Evolutionary conservation across 2,113 vertebrate genomes (phyloP).

Genomic region (Ammodramus savannarum): DNA sequence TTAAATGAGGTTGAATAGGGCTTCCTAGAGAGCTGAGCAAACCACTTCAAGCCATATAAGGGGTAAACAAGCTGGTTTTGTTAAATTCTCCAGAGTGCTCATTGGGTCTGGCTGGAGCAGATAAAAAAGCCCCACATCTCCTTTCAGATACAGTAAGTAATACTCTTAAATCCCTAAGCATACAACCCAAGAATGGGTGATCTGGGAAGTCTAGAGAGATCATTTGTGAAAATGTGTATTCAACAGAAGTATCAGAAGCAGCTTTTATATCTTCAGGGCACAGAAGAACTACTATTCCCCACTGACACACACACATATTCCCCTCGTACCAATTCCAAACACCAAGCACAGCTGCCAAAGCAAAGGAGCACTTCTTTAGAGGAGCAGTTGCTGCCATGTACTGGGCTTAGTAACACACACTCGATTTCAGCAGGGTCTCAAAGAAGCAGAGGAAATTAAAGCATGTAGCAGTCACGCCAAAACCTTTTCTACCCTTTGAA

Average conservation of each 20-base stretch:
- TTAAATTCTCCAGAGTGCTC: slow-evolving; percentile 40
- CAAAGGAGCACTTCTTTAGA: slow-evolving; percentile 17
- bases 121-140: not conserved
- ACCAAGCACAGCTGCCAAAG: not conserved
- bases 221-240: slow-evolving; percentile 26
- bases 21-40: slow-evolving; percentile 55
- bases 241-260: slow-evolving; percentile 30
- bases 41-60: slow-evolving; percentile 44
- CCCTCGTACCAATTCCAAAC: not conserved
- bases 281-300: slow-evolving; percentile 39
- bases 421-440: slow-evolving; percentile 16
- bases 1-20: slow-evolving; percentile 58
- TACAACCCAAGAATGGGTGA: slow-evolving; percentile 5
- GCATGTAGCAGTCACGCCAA: not conserved
- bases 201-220: slow-evolving; percentile 20
- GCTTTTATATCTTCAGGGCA: slow-evolving; percentile 46
- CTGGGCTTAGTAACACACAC: not conserved
- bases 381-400: slow-evolving; percentile 5
- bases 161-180: slow-evolving; percentile 38
- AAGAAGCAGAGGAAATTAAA: slow-evolving; percentile 44
- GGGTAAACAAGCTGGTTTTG: slow-evolving; percentile 52
- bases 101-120: slow-evolving; percentile 33
- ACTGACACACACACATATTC: not conserved
- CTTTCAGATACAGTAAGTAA: slow-evolving; percentile 30
- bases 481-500: not conserved